phyloP scores from a whole-genome alignment of 2,888 invertebrate genomes.

The Dryocosmus kuriphilus region DNA sequence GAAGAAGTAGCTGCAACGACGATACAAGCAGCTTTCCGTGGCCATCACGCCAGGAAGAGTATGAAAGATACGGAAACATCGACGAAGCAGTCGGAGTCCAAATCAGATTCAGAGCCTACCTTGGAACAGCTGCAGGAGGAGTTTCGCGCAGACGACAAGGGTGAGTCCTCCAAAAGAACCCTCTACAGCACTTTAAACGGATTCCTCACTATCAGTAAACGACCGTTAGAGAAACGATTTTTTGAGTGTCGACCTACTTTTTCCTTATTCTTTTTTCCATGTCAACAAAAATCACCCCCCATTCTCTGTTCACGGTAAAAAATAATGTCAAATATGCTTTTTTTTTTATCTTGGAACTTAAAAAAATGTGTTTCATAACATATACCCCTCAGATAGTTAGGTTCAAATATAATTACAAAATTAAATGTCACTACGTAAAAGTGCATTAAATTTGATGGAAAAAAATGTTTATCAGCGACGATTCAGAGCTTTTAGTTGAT shows the following conservation, averaged over 20 bases:
- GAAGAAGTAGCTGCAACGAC: constrained; percentile 87
- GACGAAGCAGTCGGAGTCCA: constrained; percentile 74
- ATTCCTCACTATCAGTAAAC: neutral
- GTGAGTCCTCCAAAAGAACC: constrained; percentile 76
- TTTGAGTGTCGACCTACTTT: neutral
- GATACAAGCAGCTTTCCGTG: constrained; percentile 93
- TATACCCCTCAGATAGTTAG: neutral
- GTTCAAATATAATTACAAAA: neutral
- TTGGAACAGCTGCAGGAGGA: constrained; percentile 87
- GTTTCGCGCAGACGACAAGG: constrained; percentile 89
- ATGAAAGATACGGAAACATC: constrained; percentile 82
- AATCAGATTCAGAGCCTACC: constrained; percentile 80
- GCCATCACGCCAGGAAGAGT: constrained; percentile 88
- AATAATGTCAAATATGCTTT: neutral
- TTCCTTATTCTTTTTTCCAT: constrained; percentile 37
- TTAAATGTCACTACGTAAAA: neutral
- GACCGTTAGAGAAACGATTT: constrained; percentile 24
- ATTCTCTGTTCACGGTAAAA: neutral
- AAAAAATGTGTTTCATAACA: neutral
- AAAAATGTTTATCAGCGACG: neutral
- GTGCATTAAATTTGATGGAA: neutral
- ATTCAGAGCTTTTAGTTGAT: neutral
- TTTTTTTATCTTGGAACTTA: neutral
- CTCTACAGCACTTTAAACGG: neutral
- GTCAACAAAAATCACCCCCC: constrained; percentile 8